These are phyloP conservation scores for Hemithea aestivaria DNA, from an alignment of 2,888 invertebrate species.

Conservation along the genomic window DNA sequence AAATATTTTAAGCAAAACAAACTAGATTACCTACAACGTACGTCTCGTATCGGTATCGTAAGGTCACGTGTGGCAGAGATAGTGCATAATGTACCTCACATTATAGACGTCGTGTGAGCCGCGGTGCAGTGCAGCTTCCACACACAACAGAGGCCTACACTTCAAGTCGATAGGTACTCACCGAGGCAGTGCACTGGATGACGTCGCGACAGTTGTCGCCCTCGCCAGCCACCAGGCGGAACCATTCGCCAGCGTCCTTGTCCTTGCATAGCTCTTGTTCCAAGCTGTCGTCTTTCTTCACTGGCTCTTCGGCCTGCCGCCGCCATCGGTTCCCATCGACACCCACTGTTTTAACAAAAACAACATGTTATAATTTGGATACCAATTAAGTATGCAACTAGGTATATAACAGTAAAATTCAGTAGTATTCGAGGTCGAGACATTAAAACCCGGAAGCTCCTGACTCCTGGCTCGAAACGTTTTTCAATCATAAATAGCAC, in stretches of 20 bases:
- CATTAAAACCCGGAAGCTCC: conserved; percentile 14
- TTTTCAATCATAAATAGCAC: too few relatives aligned
- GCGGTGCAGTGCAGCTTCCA: conserved; percentile 23
- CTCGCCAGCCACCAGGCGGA: conserved; percentile 92
- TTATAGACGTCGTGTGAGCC: too few relatives aligned
- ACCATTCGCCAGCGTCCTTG: conserved; percentile 97
- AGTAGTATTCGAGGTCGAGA: not conserved
- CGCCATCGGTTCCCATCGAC: conserved; percentile 78
- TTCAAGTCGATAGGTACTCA: conserved; percentile 71
- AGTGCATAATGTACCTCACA: conserved; percentile 7
- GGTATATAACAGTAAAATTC: too few relatives aligned
- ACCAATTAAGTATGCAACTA: not conserved
- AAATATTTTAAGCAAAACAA: conserved; percentile 1
- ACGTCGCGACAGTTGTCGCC: conserved; percentile 96
- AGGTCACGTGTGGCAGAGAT: conserved; percentile 20
- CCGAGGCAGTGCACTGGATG: conserved; percentile 96
- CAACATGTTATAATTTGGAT: conserved; percentile 26
- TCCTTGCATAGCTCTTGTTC: conserved; percentile 95
- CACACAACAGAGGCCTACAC: too few relatives aligned
- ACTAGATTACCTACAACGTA: conserved; percentile 13
- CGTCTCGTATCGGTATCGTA: conserved; percentile 11
- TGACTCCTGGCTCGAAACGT: conserved; percentile 1
- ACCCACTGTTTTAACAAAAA: conserved; percentile 50
- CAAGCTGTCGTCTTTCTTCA: conserved; percentile 91
- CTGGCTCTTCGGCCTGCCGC: conserved; percentile 83